These are phyloP conservation scores for Thamnophis sirtalis DNA, from an alignment of 2,113 vertebrate species.

Conservation along the genomic window DNA sequence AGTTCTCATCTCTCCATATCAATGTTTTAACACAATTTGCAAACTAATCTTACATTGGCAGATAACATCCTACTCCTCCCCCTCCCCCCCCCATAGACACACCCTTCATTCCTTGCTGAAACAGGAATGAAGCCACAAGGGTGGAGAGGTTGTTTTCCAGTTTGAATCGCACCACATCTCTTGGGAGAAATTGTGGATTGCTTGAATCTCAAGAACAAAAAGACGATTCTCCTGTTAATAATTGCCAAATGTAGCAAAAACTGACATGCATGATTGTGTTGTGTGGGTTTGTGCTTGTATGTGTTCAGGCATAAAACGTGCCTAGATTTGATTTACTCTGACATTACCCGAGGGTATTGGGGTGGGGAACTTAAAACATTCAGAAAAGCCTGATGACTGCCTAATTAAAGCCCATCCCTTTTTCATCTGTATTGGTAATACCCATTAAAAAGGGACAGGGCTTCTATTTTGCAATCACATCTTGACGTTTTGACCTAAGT, in stretches of 20 bases:
- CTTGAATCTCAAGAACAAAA: background rate
- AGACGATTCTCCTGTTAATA: background rate
- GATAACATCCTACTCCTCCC: background rate
- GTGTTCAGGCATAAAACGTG: background rate
- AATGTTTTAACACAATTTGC: background rate
- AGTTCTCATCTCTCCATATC: background rate
- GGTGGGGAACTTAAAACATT: background rate
- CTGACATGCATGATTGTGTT: background rate
- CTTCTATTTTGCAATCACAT: background rate
- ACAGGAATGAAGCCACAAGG: background rate
- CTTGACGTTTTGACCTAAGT: background rate
- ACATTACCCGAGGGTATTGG: background rate
- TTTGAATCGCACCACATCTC: background rate
- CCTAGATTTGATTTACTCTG: background rate
- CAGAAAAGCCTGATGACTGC: background rate
- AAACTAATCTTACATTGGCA: background rate
- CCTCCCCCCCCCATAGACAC: background rate
- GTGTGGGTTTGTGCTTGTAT: background rate
- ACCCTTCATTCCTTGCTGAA: background rate
- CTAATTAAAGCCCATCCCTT: background rate
- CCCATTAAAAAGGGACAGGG: background rate
- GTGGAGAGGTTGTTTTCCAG: background rate
- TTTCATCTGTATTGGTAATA: background rate
- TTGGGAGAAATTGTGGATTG: background rate
- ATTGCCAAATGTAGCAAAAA: background rate